A percentile compares a stretch with the other conserved stretches of the same genome.
These are phyloP conservation scores for Temnothorax longispinosus DNA, from an alignment of 1,140 invertebrate species.

Conservation along the genomic window DNA sequence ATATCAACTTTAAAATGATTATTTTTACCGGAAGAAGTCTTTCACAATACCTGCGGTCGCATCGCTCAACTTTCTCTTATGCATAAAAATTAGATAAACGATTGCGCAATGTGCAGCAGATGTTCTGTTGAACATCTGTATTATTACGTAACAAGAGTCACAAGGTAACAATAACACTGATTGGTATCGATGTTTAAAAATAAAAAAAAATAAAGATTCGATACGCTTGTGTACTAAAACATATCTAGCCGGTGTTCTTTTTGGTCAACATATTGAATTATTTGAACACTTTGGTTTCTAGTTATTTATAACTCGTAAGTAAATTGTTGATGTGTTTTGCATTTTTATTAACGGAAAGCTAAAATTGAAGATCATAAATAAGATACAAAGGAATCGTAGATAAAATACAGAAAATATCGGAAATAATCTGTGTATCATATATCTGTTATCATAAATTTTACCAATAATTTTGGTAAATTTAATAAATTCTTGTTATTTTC, in stretches of 20 bases:
- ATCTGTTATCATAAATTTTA: too few relatives aligned
- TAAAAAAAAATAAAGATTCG: not conserved
- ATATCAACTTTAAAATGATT: not conserved
- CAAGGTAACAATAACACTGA: not conserved
- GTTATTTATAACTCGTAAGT: not conserved
- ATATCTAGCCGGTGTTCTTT: not conserved
- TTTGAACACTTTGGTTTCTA: not conserved
- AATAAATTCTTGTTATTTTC: too few relatives aligned
- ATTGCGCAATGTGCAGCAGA: constrained; percentile 16
- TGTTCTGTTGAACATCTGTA: not conserved
- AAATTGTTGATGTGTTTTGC: not conserved
- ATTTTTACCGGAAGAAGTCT: not conserved
- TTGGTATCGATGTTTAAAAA: not conserved
- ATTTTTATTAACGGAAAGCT: not conserved
- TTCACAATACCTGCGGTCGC: not conserved
- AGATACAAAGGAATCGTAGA: not conserved
- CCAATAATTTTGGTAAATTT: too few relatives aligned
- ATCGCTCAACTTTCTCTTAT: not conserved
- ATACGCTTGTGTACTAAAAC: not conserved
- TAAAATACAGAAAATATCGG: not conserved
- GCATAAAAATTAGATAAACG: not conserved
- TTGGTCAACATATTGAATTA: not conserved
- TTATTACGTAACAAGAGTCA: constrained; percentile 6
- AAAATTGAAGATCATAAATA: not conserved
- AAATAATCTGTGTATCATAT: not conserved